phyloP scores from a whole-genome alignment of 2,888 invertebrate genomes.

The Platycnemis pennipes region DNA sequence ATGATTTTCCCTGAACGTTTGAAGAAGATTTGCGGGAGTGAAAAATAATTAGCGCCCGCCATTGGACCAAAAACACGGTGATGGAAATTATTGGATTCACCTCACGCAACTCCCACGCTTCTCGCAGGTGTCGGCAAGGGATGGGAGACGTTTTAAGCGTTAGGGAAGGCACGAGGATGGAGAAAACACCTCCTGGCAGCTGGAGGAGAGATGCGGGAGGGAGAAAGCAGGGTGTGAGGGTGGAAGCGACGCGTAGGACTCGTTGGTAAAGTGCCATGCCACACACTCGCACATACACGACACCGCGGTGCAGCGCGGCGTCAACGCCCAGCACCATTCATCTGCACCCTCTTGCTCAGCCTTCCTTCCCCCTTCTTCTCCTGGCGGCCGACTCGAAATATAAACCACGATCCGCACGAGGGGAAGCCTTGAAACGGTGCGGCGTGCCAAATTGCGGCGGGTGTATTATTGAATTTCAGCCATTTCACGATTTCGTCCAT shows the following conservation, averaged over 20 bases:
- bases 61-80: too few relatives aligned
- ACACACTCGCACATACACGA: too few relatives aligned
- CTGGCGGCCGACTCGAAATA: not conserved
- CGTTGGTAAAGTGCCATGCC: not conserved
- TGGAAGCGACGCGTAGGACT: not conserved
- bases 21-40: too few relatives aligned
- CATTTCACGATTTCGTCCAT: too few relatives aligned
- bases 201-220: not conserved
- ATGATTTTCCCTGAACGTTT: too few relatives aligned
- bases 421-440: not conserved
- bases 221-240: not conserved
- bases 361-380: not conserved
- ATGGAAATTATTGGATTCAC: not conserved
- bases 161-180: not conserved
- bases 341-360: not conserved
- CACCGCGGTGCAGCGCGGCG: not conserved
- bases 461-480: constrained; percentile 13
- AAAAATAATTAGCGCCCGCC: too few relatives aligned
- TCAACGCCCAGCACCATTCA: not conserved
- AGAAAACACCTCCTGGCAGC: not conserved
- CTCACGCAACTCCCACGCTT: not conserved
- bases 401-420: not conserved
- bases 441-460: not conserved
- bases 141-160: too few relatives aligned
- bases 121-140: not conserved